A percentile compares a stretch with the other conserved stretches of the same genome.
phyloP scores from a whole-genome alignment of 2,113 vertebrate genomes.

The Cyphomyrus discorhynchus region DNA sequence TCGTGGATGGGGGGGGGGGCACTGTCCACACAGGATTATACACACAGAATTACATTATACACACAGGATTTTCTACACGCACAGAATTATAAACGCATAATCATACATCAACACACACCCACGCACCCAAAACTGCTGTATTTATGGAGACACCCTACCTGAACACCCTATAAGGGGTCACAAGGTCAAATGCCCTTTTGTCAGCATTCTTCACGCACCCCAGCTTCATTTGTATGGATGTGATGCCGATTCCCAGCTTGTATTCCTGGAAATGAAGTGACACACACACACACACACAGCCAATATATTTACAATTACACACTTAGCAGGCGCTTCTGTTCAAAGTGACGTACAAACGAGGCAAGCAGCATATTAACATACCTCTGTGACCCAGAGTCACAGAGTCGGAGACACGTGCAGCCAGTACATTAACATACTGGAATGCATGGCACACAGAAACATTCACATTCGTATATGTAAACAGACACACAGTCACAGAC shows the following conservation, averaged over 20 bases:
- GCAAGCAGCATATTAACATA: not conserved
- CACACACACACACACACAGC: not conserved
- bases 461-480: not conserved
- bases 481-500: not conserved
- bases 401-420: not conserved
- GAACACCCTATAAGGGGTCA: slow-evolving; percentile 68
- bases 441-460: not conserved
- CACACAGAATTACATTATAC: too few species aligned
- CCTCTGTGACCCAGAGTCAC: not conserved
- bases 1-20: not conserved
- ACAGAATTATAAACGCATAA: not conserved
- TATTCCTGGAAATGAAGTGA: slow-evolving; percentile 54
- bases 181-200: slow-evolving; percentile 63
- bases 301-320: not conserved
- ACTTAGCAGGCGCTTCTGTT: not conserved
- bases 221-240: slow-evolving; percentile 68
- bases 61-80: too few species aligned
- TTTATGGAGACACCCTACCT: slow-evolving; percentile 50
- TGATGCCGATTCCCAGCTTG: slow-evolving; percentile 64
- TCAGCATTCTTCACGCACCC: slow-evolving; percentile 66
- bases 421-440: not conserved
- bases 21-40: too few species aligned
- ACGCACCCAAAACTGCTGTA: not conserved
- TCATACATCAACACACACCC: not conserved
- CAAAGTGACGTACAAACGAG: not conserved